Percentiles rank a stretch among this genome's conserved stretches.
phyloP scores from a whole-genome alignment of 2,888 invertebrate genomes.

The Lasioglossum malachurum region DNA sequence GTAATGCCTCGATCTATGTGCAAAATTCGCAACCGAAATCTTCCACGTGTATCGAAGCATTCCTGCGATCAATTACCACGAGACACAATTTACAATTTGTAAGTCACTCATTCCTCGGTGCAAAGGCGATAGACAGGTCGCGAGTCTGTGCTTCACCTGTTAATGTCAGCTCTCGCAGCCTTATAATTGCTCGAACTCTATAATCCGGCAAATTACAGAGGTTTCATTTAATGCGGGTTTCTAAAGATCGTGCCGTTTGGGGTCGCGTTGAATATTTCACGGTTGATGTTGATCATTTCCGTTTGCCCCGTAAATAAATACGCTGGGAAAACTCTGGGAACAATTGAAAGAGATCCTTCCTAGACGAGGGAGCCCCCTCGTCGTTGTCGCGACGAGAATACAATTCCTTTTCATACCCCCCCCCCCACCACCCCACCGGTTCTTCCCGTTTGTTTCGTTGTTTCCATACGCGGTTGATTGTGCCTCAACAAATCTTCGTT shows the following conservation, averaged over 20 bases:
- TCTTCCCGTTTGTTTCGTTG: neutral
- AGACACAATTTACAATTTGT: neutral
- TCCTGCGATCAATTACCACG: neutral
- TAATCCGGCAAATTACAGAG: neutral
- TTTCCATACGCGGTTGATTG: constrained; percentile 16
- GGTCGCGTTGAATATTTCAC: neutral
- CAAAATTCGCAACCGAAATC: neutral
- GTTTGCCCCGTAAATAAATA: neutral
- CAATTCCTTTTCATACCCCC: constrained; percentile 26
- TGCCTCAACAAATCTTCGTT: constrained; percentile 15
- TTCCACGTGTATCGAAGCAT: constrained; percentile 1
- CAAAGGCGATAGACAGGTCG: neutral
- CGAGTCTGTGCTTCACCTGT: neutral
- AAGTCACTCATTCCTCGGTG: neutral
- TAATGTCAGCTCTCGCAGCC: neutral
- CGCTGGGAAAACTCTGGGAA: neutral
- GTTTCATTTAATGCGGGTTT: neutral
- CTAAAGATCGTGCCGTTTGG: neutral
- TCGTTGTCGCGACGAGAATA: constrained; percentile 32
- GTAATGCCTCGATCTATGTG: neutral
- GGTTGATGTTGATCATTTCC: neutral
- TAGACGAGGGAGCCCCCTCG: neutral
- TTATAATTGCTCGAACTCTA: neutral
- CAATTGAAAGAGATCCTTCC: constrained; percentile 25
- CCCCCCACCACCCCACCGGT: neutral